phyloP scores from a whole-genome alignment of 2,888 invertebrate species.

The Rosalia funebris region DNA sequence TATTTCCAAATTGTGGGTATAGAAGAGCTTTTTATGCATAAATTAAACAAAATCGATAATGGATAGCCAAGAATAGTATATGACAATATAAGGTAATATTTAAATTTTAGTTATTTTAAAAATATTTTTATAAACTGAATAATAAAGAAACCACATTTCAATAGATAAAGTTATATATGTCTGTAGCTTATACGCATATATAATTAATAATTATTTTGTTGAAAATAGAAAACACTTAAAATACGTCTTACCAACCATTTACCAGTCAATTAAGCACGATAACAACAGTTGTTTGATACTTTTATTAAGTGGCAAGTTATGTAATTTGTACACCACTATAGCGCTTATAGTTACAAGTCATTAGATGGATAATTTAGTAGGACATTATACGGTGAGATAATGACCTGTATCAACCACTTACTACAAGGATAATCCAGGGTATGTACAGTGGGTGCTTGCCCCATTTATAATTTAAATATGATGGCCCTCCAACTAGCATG shows the following conservation, averaged over 20 bases:
- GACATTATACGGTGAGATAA: constrained; percentile 50
- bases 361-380: constrained; percentile 51
- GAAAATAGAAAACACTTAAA: not conserved
- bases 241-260: not conserved
- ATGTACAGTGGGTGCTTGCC: constrained; percentile 27
- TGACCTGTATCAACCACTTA: constrained; percentile 47
- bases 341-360: constrained; percentile 45
- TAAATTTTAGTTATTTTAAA: too few species aligned
- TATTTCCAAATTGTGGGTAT: too few species aligned
- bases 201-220: not conserved
- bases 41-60: too few species aligned
- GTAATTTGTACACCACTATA: constrained; percentile 38
- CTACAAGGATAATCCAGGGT: constrained; percentile 35
- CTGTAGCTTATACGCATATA: too few species aligned
- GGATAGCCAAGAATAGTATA: too few species aligned
- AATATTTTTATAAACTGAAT: too few species aligned
- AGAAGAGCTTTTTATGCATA: too few species aligned
- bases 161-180: too few species aligned
- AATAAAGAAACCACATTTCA: too few species aligned
- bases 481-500: not conserved
- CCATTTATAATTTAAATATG: constrained; percentile 33
- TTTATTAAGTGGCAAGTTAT: constrained; percentile 26
- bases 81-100: too few species aligned
- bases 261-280: not conserved
- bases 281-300: constrained; percentile 37